Conservation (phyloP, 2,888 invertebrate species). For the Epiblema foenella region DNA sequence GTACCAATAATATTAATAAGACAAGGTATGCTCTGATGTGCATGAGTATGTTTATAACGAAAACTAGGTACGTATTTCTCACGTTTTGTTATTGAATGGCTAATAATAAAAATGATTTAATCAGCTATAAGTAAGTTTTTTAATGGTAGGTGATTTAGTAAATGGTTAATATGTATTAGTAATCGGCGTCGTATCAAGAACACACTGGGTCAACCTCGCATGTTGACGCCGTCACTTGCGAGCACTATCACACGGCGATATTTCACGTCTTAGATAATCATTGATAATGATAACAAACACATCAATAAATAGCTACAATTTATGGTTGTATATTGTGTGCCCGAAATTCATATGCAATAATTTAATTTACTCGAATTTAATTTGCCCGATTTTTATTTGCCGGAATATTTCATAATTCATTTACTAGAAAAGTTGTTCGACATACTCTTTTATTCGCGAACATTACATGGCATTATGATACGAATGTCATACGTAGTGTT, state of each 20-base stretch:
- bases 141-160: constrained; percentile 4
- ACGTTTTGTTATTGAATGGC: neutral
- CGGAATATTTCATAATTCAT: no score
- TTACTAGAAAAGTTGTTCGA: no score
- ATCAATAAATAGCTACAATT: constrained; percentile 42
- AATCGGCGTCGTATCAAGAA: neutral
- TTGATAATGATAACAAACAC: constrained; percentile 53
- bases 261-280: constrained; percentile 66
- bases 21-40: constrained; percentile 15
- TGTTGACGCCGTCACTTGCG: constrained; percentile 2
- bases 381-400: no score
- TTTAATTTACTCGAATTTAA: no score
- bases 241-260: constrained; percentile 56
- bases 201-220: neutral
- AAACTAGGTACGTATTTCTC: neutral
- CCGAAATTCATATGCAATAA: no score
- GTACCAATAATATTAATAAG: constrained; percentile 23
- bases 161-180: no score
- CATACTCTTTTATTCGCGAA: no score
- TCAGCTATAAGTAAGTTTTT: neutral
- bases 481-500: no score
- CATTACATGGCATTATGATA: no score
- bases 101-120: neutral
- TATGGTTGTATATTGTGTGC: no score
- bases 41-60: constrained; percentile 1